A percentile compares a stretch with the other conserved stretches of the same genome.
phyloP scores from a whole-genome alignment of 2,113 vertebrate species.

The Tiliqua scincoides region DNA sequence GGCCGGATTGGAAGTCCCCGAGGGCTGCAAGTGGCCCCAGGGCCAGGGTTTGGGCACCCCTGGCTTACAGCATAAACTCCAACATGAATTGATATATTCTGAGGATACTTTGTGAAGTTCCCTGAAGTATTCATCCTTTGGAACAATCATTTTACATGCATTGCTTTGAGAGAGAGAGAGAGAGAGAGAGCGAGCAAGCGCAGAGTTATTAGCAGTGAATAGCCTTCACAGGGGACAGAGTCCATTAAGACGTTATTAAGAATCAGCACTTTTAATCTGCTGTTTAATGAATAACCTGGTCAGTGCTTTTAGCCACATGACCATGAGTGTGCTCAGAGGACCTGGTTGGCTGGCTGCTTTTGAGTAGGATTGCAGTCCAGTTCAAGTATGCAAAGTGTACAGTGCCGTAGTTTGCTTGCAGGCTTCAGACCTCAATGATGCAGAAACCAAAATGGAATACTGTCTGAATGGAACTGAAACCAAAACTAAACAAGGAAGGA shows the following conservation, averaged over 20 bases:
- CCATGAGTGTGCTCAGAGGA: not conserved
- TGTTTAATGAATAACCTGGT: conserved; percentile 3
- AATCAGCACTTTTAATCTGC: not conserved
- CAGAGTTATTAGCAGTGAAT: not conserved
- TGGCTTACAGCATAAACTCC: not conserved
- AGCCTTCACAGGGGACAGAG: not conserved
- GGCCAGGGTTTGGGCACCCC: too few relatives aligned
- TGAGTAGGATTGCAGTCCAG: not conserved
- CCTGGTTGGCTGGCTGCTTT: not conserved
- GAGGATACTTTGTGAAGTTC: not conserved
- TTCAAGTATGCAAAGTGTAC: not conserved
- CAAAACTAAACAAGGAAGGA: not conserved
- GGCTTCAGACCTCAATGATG: not conserved
- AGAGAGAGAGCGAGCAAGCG: too few relatives aligned
- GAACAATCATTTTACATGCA: not conserved
- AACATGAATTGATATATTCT: not conserved
- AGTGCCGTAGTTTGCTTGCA: not conserved
- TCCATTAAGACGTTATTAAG: conserved; percentile 1
- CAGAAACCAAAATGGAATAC: not conserved
- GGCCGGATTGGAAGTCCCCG: too few relatives aligned
- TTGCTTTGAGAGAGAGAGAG: not conserved
- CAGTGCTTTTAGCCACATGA: not conserved
- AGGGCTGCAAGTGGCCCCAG: too few relatives aligned
- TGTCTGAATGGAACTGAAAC: not conserved
- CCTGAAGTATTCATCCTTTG: not conserved